These are phyloP conservation scores for Pterophyllum scalare DNA, from an alignment of 2,113 vertebrate genomes.

Conservation along the genomic window DNA sequence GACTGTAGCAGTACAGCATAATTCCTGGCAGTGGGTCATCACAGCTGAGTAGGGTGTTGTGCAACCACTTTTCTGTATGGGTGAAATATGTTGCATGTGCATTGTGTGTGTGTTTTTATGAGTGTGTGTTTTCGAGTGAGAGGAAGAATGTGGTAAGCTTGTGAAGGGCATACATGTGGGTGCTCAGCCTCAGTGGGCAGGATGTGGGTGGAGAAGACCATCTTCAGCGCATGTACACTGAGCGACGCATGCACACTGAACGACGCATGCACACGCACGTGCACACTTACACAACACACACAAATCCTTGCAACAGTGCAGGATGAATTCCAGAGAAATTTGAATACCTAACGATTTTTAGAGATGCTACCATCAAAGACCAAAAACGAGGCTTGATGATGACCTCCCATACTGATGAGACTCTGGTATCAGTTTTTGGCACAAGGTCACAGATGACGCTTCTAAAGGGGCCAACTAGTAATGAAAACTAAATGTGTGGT, in stretches of 20 bases:
- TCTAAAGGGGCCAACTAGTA: background rate
- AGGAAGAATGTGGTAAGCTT: slow-evolving; percentile 62
- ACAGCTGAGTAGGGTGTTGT: slow-evolving; percentile 61
- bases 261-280: background rate
- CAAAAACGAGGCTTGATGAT: background rate
- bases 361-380: slow-evolving; percentile 15
- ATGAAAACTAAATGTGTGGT: background rate
- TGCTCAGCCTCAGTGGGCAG: slow-evolving; percentile 63
- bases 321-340: slow-evolving; percentile 13
- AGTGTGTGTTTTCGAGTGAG: slow-evolving; percentile 25
- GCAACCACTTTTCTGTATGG: slow-evolving; percentile 38
- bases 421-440: slow-evolving; percentile 9
- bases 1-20: slow-evolving; percentile 38
- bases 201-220: slow-evolving; percentile 64
- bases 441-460: slow-evolving; percentile 21
- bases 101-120: background rate
- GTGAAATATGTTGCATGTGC: slow-evolving; percentile 46
- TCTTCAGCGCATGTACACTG: slow-evolving; percentile 18
- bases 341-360: background rate
- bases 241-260: background rate
- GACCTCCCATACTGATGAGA: slow-evolving; percentile 28
- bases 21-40: slow-evolving; percentile 57
- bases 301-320: slow-evolving; percentile 1
- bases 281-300: background rate
- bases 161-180: slow-evolving; percentile 59